These are phyloP conservation scores for Phalera bucephala DNA, from an alignment of 2,888 invertebrate species.

Conservation along the genomic window DNA sequence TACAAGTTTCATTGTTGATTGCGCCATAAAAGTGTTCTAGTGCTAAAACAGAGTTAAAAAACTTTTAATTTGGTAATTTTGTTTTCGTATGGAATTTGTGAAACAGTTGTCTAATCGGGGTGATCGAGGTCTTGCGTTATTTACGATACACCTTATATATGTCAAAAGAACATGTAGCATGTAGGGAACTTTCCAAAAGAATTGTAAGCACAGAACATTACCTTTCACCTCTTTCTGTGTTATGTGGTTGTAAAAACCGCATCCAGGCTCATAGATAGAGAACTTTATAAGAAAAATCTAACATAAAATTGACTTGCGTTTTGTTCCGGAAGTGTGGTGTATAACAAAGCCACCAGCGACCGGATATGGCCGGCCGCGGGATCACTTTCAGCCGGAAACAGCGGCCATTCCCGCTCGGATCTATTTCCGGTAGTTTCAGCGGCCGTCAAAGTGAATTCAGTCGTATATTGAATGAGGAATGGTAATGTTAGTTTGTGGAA, in stretches of 20 bases:
- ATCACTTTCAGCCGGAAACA: conserved; percentile 56
- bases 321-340: conserved; percentile 37
- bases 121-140: no score
- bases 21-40: no score
- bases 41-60: no score
- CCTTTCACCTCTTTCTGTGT: background rate
- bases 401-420: conserved; percentile 48
- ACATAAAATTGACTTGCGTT: conserved; percentile 18
- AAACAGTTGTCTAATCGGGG: no score
- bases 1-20: no score
- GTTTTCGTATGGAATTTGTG: no score
- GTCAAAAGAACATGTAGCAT: no score
- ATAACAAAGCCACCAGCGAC: conserved; percentile 44
- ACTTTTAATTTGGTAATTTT: no score
- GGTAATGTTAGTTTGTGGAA: conserved; percentile 15
- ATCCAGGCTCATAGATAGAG: no score
- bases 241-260: no score
- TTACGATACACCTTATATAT: no score
- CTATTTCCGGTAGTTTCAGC: conserved; percentile 54
- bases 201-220: background rate
- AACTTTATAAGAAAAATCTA: conserved; percentile 7
- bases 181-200: background rate
- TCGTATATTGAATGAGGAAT: conserved; percentile 31
- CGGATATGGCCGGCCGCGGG: conserved; percentile 46
- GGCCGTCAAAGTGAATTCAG: conserved; percentile 46